Base-by-base conservation (phyloP, 1,140 invertebrate genomes). In the Nomia melanderi region DNA sequence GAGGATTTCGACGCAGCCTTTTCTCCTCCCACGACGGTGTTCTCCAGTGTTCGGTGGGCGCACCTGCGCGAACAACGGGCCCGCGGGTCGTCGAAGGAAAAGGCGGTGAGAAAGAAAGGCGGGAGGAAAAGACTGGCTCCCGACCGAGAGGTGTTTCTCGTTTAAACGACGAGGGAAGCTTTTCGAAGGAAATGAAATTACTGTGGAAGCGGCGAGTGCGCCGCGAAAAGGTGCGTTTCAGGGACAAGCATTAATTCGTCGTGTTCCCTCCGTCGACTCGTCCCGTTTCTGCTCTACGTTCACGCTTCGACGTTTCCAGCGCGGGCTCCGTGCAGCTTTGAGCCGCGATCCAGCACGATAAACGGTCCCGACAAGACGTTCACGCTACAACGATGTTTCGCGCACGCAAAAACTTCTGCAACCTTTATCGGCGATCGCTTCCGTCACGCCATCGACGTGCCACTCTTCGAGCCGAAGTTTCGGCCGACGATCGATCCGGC, bases 171-270 rank as follows among this genome's bases (percentile, higher is more conserved):
- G 33, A 56, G 47, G 25, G 20, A 33, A 25, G 23, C 0, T 31
- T 65, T 56, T 57, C 53, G 20, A 29, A 41, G 60, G 44, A 33
- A 65, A 74, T 65, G 20, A 54, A 64, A 56, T 74, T 74, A 65
- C 41, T 14, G n/a, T 2, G 54, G 17, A 6, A 8, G 31, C 47
- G 47, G 1, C 25, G 41, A 23, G 50, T 56, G 17, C 65, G 8
- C 5, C 9, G 3, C 11, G 9, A 53, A 66, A 66, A 53, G 50
- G 29, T 53, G 44, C 44, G 14, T 33, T 27, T n/a, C 14, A 53
- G 14, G 29, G 2, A 12, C 12, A n/a, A 20, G 53, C 39, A 57
- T 69, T 57, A 25, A 56, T 57, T 69, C 25, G 6, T 36, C 47
- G 29, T 20, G 57, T 17, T 36, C 17, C 17, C 57, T 11, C 20